Conservation (phyloP, 2,797 vertebrate species). For the Melanotaenia nigrans region DNA sequence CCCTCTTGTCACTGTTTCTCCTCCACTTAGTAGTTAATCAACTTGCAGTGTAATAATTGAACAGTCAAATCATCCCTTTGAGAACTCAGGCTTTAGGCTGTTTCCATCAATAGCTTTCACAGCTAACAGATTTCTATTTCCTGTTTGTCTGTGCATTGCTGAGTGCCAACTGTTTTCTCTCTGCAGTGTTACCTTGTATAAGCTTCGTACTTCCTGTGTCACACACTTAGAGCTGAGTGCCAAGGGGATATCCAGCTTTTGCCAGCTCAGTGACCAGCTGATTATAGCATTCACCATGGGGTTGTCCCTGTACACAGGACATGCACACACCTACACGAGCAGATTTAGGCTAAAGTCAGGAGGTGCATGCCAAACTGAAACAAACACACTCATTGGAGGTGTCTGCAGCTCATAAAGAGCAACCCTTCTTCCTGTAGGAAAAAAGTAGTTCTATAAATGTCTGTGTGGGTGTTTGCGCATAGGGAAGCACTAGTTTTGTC, state of each 20-base stretch:
- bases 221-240: slow-evolving; percentile 49
- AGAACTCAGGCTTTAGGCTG: neutral
- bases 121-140: slow-evolving; percentile 22
- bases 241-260: slow-evolving; percentile 70
- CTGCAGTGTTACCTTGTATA: slow-evolving; percentile 55
- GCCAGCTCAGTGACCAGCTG: slow-evolving; percentile 71
- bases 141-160: slow-evolving; percentile 17
- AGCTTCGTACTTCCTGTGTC: slow-evolving; percentile 62
- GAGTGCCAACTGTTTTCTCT: slow-evolving; percentile 58
- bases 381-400: slow-evolving; percentile 21
- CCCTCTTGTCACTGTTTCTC: neutral
- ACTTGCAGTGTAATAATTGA: neutral
- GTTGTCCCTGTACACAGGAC: slow-evolving; percentile 47
- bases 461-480: slow-evolving; percentile 28
- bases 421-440: slow-evolving; percentile 32
- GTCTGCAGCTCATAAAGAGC: slow-evolving; percentile 31
- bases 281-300: slow-evolving; percentile 70
- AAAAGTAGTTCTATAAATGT: slow-evolving; percentile 17
- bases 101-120: slow-evolving; percentile 8
- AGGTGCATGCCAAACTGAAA: neutral
- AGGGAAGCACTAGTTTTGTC: slow-evolving; percentile 39
- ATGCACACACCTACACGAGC: slow-evolving; percentile 16
- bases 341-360: slow-evolving; percentile 26
- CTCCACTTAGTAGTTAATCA: neutral
- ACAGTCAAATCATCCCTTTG: neutral